phyloP scores from a whole-genome alignment of 2,113 vertebrate species.

The Archocentrus centrarchus region DNA sequence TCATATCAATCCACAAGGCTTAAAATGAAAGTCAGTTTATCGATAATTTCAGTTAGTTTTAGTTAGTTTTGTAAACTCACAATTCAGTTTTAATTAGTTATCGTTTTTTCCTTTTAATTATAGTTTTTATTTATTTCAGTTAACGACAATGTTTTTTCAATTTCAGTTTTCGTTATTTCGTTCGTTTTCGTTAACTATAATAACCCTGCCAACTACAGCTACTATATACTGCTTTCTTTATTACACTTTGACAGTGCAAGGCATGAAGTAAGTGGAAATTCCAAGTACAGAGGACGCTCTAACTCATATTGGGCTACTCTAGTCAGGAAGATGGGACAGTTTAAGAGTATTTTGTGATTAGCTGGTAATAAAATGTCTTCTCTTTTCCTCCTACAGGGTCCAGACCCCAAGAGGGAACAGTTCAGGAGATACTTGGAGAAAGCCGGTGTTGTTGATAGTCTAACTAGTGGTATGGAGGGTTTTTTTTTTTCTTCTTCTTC shows the following conservation, averaged over 20 bases:
- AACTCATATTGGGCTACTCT: background rate
- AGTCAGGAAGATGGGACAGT: background rate
- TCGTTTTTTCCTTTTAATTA: no score
- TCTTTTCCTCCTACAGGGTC: conserved; percentile 75
- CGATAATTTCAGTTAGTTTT: no score
- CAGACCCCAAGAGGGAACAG: conserved; percentile 92
- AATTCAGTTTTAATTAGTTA: no score
- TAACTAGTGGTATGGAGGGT: conserved; percentile 90
- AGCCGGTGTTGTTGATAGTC: conserved; percentile 90
- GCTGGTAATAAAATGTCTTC: background rate
- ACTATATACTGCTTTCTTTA: background rate
- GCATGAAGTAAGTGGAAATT: background rate
- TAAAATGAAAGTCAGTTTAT: no score
- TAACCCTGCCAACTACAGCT: no score
- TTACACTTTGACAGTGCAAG: background rate
- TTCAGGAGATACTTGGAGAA: conserved; percentile 96
- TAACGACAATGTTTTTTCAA: no score
- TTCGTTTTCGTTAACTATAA: no score
- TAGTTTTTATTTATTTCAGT: no score
- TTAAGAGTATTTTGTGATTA: background rate
- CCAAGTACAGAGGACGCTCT: background rate
- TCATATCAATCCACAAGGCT: no score
- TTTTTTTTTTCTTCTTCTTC: background rate
- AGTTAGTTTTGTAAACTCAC: no score
- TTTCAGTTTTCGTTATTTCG: no score